Conservation (phyloP, 1,140 invertebrate species). For the Chrysoperla carnea region DNA sequence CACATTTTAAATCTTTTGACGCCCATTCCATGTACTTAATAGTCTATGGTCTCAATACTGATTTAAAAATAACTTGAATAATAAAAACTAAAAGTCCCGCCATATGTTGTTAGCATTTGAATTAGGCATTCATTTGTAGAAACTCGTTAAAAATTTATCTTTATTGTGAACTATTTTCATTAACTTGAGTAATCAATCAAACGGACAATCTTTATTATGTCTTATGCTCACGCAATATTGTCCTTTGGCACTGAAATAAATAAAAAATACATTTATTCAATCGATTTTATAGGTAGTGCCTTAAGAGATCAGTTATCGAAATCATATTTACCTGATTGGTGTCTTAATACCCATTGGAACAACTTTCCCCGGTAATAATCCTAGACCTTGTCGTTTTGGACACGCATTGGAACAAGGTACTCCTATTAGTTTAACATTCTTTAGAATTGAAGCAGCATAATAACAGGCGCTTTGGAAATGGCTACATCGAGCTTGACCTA, state of each 20-base stretch:
- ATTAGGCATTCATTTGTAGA: too few relatives aligned
- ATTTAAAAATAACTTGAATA: too few relatives aligned
- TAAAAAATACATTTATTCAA: conserved; percentile 5
- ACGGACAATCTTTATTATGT: conserved; percentile 37
- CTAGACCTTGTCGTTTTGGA: conserved; percentile 28
- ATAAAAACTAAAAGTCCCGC: too few relatives aligned
- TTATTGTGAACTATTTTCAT: conserved; percentile 4
- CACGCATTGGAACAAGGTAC: conserved; percentile 37
- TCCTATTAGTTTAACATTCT: conserved; percentile 29
- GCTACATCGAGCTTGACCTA: conserved; percentile 39
- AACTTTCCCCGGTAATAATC: conserved; percentile 20
- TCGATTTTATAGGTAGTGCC: too few relatives aligned
- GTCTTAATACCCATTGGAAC: conserved; percentile 37
- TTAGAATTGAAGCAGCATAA: conserved; percentile 35
- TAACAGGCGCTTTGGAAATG: conserved; percentile 50
- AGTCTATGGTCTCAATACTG: too few relatives aligned
- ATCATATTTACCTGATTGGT: conserved; percentile 30
- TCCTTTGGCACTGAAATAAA: conserved; percentile 31
- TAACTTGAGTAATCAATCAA: conserved; percentile 15
- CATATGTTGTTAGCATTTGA: too few relatives aligned
- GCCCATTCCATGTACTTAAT: too few relatives aligned
- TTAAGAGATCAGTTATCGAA: conserved; percentile 1
- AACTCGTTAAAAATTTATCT: too few relatives aligned
- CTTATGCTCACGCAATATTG: conserved; percentile 39
- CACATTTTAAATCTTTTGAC: too few relatives aligned